Evolutionary conservation across 92 coral and sea anemone species (phyloP).

Genomic region (Montipora capitata): DNA sequence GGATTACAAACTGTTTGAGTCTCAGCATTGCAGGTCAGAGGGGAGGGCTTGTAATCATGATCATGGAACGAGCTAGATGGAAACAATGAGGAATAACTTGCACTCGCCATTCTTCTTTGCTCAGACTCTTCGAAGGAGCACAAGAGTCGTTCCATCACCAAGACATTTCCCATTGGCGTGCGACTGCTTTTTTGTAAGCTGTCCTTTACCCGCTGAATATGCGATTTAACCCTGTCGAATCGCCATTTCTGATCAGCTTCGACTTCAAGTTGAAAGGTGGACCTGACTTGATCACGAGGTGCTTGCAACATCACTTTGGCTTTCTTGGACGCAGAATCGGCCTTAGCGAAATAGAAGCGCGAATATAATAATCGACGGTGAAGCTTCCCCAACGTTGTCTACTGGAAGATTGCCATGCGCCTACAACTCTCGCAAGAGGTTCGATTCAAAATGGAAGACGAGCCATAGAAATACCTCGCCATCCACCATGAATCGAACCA

Average conservation of each 20-base stretch:
- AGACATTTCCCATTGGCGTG: slow-evolving; percentile 51
- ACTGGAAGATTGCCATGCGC: background rate
- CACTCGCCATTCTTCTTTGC: background rate
- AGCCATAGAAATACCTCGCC: background rate
- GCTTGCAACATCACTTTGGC: slow-evolving; percentile 17
- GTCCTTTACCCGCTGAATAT: too few relatives aligned
- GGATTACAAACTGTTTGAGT: slow-evolving; percentile 25
- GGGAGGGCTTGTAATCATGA: background rate
- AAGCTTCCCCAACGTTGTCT: too few relatives aligned
- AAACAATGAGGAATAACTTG: slow-evolving; percentile 8
- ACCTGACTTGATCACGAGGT: background rate
- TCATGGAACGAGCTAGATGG: background rate
- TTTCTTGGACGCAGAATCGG: slow-evolving; percentile 27
- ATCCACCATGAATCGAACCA: slow-evolving; percentile 24
- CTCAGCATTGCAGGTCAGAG: background rate
- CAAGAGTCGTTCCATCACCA: slow-evolving; percentile 41
- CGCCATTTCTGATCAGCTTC: slow-evolving; percentile 42
- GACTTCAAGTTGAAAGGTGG: slow-evolving; percentile 9
- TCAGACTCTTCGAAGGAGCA: slow-evolving; percentile 10
- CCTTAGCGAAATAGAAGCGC: slow-evolving; percentile 10
- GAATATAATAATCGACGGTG: background rate
- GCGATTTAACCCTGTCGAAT: slow-evolving; percentile 3
- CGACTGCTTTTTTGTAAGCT: background rate
- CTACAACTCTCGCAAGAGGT: background rate
- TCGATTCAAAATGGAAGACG: slow-evolving; percentile 23